A percentile compares a stretch with the other conserved stretches of the same genome.
Conservation (phyloP, 2,888 invertebrate species). For the Ormyrus thymus region DNA sequence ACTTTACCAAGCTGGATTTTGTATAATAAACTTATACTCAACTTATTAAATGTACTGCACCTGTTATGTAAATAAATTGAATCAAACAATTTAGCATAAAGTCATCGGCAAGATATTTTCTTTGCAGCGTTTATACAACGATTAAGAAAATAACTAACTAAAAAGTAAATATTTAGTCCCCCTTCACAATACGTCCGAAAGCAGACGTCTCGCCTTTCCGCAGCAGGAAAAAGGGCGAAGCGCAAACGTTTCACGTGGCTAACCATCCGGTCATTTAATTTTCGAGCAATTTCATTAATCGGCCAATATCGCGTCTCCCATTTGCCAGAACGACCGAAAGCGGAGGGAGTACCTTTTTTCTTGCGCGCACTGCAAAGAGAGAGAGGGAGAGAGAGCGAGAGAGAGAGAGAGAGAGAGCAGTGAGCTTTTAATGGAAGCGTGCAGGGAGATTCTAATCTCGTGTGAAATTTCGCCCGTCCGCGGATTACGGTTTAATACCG, state of each 20-base stretch:
- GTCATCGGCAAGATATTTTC: no score
- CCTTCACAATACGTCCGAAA: not conserved
- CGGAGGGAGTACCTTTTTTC: not conserved
- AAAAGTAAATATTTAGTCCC: not conserved
- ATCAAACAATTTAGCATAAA: no score
- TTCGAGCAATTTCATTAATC: slow-evolving; percentile 34
- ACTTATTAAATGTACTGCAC: no score
- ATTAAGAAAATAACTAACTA: not conserved
- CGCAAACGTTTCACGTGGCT: not conserved
- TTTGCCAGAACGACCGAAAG: not conserved
- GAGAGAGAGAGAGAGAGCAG: no score
- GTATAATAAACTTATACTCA: no score
- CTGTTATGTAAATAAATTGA: no score
- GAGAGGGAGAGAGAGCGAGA: no score
- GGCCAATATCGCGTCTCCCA: slow-evolving; percentile 16
- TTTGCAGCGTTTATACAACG: no score
- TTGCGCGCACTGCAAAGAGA: no score
- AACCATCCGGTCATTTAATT: slow-evolving; percentile 1
- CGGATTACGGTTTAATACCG: slow-evolving; percentile 19
- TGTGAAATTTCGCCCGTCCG: slow-evolving; percentile 19
- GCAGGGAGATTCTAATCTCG: slow-evolving; percentile 18
- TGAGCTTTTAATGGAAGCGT: not conserved
- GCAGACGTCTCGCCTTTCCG: no score
- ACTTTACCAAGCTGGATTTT: no score
- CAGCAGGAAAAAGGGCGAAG: not conserved